phyloP scores from a whole-genome alignment of 2,797 vertebrate species.

The Tenualosa thibaudeaui region DNA sequence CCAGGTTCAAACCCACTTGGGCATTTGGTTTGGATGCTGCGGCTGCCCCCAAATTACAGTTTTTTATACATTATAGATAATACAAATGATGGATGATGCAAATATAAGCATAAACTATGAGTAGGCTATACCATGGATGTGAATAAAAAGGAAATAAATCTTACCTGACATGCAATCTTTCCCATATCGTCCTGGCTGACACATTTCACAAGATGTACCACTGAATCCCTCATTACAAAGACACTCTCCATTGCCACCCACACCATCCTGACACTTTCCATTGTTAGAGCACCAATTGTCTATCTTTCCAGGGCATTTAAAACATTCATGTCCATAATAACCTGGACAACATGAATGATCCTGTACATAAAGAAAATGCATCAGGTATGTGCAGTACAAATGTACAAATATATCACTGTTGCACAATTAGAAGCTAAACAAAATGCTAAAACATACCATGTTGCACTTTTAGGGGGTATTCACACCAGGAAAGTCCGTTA shows the following conservation, averaged over 20 bases:
- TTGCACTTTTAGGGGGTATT: too few species aligned
- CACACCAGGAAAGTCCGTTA: too few species aligned
- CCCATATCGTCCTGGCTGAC: constrained; percentile 89
- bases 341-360: constrained; percentile 85
- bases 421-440: too few species aligned
- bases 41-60: not conserved
- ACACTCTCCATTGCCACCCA: constrained; percentile 84
- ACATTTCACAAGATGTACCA: constrained; percentile 90
- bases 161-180: constrained; percentile 83
- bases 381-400: not conserved
- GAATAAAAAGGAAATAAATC: not conserved
- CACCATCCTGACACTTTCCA: constrained; percentile 85
- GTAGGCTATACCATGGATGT: not conserved
- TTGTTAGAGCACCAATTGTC: constrained; percentile 86
- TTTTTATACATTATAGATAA: not conserved
- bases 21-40: too few species aligned
- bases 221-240: constrained; percentile 92
- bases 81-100: not conserved
- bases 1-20: too few species aligned
- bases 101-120: not conserved
- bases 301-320: constrained; percentile 84
- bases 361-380: constrained; percentile 59
- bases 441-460: too few species aligned
- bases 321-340: constrained; percentile 88
- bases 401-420: not conserved